Conservation (phyloP, 2,797 vertebrate species). For the Poecile montanus region DNA sequence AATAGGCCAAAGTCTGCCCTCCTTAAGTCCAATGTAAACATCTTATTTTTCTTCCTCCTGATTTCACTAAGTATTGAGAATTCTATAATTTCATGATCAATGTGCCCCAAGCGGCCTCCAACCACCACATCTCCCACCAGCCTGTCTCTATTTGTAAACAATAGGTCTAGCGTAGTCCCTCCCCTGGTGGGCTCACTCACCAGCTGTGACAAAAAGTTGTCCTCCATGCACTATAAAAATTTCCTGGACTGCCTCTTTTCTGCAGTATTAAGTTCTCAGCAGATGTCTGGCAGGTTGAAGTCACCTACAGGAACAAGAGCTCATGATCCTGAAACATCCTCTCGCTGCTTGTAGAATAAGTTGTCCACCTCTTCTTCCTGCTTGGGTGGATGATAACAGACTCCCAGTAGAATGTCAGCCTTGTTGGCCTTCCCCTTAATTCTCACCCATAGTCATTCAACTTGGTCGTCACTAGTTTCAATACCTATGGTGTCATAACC, state of each 20-base stretch:
- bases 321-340: background rate
- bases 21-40: too few relatives aligned
- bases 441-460: background rate
- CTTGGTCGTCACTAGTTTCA: background rate
- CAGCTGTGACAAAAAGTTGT: background rate
- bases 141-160: background rate
- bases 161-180: background rate
- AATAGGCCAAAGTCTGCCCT: too few relatives aligned
- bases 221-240: background rate
- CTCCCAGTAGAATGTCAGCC: background rate
- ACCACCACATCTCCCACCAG: background rate
- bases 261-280: background rate
- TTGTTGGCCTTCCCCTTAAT: background rate
- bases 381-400: background rate
- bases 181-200: background rate
- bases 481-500: background rate
- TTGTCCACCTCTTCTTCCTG: background rate
- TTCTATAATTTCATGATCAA: background rate
- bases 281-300: background rate
- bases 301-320: background rate
- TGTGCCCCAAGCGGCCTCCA: background rate
- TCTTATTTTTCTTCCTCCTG: too few relatives aligned
- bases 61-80: too few relatives aligned
- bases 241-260: background rate
- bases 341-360: background rate